Evolutionary conservation across 92 coral and sea anemone genomes (phyloP).

Genomic region (Muricea muricata): DNA sequence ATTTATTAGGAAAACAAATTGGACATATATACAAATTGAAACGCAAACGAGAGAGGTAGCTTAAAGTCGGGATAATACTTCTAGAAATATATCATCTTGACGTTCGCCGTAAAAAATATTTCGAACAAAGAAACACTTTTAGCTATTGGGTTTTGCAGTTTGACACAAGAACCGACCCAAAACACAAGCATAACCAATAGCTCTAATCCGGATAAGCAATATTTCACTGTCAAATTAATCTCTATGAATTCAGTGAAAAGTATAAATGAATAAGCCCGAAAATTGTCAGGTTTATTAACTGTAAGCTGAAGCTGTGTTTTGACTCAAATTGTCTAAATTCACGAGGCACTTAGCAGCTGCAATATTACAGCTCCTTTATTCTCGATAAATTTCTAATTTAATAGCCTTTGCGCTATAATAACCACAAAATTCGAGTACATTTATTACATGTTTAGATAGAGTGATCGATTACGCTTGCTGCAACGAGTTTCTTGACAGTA

Average conservation of each 20-base stretch:
- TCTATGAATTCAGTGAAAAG: neutral
- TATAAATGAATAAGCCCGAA: conserved; percentile 23
- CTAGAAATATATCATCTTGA: neutral
- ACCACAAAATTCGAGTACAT: conserved; percentile 17
- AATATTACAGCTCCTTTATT: neutral
- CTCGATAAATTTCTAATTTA: neutral
- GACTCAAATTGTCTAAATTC: neutral
- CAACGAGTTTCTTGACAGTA: neutral
- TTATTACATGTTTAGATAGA: neutral
- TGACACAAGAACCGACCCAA: neutral
- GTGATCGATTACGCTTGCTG: neutral
- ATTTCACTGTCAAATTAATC: conserved; percentile 15
- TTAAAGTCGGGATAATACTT: neutral
- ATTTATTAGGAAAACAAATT: neutral
- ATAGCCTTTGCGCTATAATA: neutral
- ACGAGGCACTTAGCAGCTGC: neutral
- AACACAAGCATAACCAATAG: conserved; percentile 12
- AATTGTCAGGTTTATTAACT: conserved; percentile 19
- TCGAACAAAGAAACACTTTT: neutral
- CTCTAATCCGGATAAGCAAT: conserved; percentile 26
- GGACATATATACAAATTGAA: neutral
- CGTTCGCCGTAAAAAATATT: neutral
- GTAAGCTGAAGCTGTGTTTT: neutral
- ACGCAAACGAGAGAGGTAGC: neutral
- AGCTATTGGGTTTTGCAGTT: neutral